Percentiles rank a stretch among this genome's conserved stretches.
phyloP scores from a whole-genome alignment of 2,113 vertebrate species.

The Cnemophilus loriae region DNA sequence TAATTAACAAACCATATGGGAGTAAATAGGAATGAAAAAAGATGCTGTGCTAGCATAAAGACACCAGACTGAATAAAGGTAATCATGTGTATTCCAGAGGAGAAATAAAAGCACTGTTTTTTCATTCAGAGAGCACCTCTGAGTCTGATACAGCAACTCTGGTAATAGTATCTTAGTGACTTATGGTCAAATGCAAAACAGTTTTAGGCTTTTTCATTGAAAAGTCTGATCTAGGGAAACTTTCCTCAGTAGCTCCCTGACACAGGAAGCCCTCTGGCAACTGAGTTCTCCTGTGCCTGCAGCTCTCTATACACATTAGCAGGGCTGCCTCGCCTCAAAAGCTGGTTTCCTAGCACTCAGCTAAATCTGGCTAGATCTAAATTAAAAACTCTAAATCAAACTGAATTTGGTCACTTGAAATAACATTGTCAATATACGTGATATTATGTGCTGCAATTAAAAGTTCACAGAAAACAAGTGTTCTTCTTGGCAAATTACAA shows the following conservation, averaged over 20 bases:
- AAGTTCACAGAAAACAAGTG: background rate
- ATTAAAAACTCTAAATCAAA: background rate
- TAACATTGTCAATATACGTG: accelerated
- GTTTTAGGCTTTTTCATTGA: background rate
- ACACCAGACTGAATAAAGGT: background rate
- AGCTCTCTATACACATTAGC: background rate
- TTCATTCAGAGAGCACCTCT: background rate
- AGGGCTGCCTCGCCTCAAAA: background rate
- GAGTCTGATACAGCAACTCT: background rate
- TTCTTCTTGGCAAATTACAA: background rate
- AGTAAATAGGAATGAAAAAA: background rate
- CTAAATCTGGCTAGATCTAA: background rate
- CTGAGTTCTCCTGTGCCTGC: background rate
- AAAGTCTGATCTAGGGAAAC: background rate
- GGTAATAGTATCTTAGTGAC: background rate
- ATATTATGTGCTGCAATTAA: accelerated
- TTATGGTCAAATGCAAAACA: background rate
- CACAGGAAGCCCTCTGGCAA: background rate
- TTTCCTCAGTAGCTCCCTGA: background rate
- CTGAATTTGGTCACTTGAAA: background rate
- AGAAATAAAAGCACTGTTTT: background rate
- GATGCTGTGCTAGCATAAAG: background rate
- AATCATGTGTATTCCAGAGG: background rate
- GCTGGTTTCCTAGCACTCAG: background rate
- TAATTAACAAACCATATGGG: conserved; percentile 30